Conservation (phyloP, 2,113 vertebrate species). For the Cyanoliseus patagonus region DNA sequence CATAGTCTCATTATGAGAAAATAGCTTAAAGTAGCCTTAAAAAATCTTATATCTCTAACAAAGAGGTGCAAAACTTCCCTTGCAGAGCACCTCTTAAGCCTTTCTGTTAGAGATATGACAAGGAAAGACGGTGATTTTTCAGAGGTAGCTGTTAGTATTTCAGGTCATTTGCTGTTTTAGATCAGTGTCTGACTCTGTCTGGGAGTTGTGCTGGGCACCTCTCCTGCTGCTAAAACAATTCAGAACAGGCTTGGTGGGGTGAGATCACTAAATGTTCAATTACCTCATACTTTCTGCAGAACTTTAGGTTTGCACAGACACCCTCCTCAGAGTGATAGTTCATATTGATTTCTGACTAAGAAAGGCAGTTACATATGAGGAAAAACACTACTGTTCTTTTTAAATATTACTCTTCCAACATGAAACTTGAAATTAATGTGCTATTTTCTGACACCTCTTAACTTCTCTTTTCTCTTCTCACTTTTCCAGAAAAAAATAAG, state of each 20-base stretch:
- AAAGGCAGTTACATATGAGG: neutral
- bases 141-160: neutral
- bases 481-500: neutral
- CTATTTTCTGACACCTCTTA: neutral
- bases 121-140: neutral
- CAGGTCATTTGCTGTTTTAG: neutral
- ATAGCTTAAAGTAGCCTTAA: neutral
- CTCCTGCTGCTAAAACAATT: neutral
- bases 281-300: neutral
- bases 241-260: neutral
- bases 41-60: neutral
- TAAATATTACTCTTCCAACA: neutral
- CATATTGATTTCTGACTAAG: neutral
- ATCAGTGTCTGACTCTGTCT: neutral
- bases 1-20: neutral
- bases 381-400: neutral
- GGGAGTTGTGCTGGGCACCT: neutral
- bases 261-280: slow-evolving; percentile 22
- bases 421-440: neutral
- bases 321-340: neutral
- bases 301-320: neutral
- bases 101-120: rapidly evolving
- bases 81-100: neutral
- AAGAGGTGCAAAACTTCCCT: neutral
- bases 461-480: neutral